phyloP scores from a whole-genome alignment of 2,888 invertebrate species.

The Melipona bicolor region DNA sequence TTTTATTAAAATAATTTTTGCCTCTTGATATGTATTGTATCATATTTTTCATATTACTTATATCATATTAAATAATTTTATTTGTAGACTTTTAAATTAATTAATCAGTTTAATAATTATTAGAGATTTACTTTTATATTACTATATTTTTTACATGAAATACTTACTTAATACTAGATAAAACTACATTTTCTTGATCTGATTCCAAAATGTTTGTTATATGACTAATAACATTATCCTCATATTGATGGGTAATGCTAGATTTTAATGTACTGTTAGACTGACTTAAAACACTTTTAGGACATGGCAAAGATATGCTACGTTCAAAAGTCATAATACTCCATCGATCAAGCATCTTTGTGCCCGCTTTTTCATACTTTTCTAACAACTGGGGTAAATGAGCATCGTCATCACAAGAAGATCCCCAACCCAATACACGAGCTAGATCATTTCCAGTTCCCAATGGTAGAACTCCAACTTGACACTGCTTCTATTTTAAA shows the following conservation, averaged over 20 bases:
- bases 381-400: slow-evolving; percentile 96
- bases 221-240: slow-evolving; percentile 91
- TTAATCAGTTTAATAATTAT: background rate
- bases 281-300: slow-evolving; percentile 85
- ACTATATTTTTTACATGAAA: background rate
- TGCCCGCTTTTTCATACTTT: slow-evolving; percentile 97
- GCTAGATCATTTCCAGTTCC: slow-evolving; percentile 99
- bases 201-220: slow-evolving; percentile 94
- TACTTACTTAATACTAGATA: slow-evolving; percentile 89
- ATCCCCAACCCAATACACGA: slow-evolving; percentile 97
- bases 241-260: slow-evolving; percentile 88
- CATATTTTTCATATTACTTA: background rate
- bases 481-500: slow-evolving; percentile 91
- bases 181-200: slow-evolving; percentile 89
- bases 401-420: slow-evolving; percentile 97
- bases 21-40: background rate
- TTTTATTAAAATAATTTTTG: slow-evolving; percentile 11
- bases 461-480: slow-evolving; percentile 96
- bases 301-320: slow-evolving; percentile 87
- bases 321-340: slow-evolving; percentile 97
- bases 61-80: background rate
- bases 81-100: background rate
- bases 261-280: slow-evolving; percentile 86
- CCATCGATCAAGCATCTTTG: slow-evolving; percentile 99
- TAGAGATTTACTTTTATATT: background rate